Conservation (phyloP, 2,888 invertebrate species). For the Galerucella pusilla region DNA sequence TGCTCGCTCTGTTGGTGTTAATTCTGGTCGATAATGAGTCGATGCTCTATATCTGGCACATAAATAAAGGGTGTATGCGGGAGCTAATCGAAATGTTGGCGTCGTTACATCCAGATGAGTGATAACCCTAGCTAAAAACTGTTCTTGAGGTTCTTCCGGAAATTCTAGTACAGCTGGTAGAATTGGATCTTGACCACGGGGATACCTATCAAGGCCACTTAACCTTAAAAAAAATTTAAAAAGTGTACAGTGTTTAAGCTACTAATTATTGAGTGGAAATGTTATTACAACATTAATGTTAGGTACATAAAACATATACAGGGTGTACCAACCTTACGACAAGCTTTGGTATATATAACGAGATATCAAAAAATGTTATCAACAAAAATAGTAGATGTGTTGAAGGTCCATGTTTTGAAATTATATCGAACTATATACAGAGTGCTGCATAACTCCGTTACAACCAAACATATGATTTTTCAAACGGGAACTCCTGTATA, state of each 20-base stretch:
- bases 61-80: conserved; percentile 96
- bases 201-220: conserved; percentile 67
- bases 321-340: too few species aligned
- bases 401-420: too few species aligned
- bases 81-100: conserved; percentile 94
- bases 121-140: conserved; percentile 89
- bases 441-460: too few species aligned
- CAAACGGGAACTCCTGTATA: too few species aligned
- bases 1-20: conserved; percentile 91
- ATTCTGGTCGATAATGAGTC: conserved; percentile 92
- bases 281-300: background rate
- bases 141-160: conserved; percentile 93
- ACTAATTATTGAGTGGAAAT: background rate
- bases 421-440: too few species aligned
- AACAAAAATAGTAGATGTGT: too few species aligned
- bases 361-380: too few species aligned
- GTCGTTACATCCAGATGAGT: conserved; percentile 88
- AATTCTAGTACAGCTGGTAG: conserved; percentile 95
- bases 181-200: conserved; percentile 86
- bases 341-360: too few species aligned
- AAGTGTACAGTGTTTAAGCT: conserved; percentile 33
- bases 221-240: conserved; percentile 50
- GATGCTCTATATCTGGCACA: conserved; percentile 94
- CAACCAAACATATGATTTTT: too few species aligned
- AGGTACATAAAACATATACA: background rate